Evolutionary conservation across 2,797 vertebrate species (phyloP).

Genomic region (Hypotaenidia philippensis): DNA sequence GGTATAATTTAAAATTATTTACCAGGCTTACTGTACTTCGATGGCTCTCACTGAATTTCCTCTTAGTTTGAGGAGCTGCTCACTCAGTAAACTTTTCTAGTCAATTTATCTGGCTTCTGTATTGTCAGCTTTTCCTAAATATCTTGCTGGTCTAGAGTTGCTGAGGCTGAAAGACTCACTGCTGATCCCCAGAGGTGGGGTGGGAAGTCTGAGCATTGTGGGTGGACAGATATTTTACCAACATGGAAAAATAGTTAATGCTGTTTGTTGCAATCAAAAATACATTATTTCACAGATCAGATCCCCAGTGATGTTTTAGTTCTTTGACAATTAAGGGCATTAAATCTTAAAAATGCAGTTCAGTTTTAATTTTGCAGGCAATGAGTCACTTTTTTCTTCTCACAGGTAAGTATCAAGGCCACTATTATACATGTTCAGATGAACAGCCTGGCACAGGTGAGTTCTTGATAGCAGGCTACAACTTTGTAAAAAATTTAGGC

Average conservation of each 20-base stretch:
- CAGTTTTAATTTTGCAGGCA: background rate
- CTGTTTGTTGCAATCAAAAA: background rate
- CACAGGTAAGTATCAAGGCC: background rate
- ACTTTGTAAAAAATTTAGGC: background rate
- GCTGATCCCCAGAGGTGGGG: background rate
- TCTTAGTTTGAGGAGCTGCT: background rate
- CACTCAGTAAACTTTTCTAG: background rate
- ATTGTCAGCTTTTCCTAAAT: background rate
- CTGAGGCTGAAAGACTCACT: background rate
- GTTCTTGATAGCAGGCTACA: background rate
- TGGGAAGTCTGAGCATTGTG: background rate
- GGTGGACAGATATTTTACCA: background rate
- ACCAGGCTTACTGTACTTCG: background rate
- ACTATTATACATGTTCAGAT: background rate
- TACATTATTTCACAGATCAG: background rate
- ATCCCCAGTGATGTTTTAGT: background rate
- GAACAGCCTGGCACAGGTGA: background rate
- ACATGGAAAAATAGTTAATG: background rate
- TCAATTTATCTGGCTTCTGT: background rate
- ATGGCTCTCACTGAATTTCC: background rate
- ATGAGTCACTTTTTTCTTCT: background rate
- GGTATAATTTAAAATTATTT: background rate
- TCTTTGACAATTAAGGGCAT: background rate
- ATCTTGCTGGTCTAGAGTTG: background rate
- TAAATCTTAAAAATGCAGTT: background rate